Evolutionary conservation across 2,888 invertebrate genomes (phyloP), one percentile per base, ranked within the genome.

Genomic region (Drosophila testacea): DNA sequence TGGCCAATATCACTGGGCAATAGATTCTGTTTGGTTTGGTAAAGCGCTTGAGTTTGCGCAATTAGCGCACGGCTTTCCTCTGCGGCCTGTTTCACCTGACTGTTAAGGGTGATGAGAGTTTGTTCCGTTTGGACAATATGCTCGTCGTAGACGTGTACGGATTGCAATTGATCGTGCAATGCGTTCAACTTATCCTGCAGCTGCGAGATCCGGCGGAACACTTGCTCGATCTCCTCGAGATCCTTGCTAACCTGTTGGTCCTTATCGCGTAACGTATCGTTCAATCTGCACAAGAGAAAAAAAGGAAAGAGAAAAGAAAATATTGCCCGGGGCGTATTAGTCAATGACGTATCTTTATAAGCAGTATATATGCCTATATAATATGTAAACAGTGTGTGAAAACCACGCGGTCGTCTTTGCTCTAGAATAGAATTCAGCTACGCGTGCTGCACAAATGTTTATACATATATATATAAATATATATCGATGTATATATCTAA

Each of bases 1-100:
- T 96, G 96, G 71, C 94, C 94, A 75, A 97, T 94, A 94, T 97
- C 97, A 77, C 95, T 95, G 69, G 97, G 96, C 73, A 95, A 92
- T 47, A 94, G 90, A 80, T 95, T 95, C 87, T 94, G 94, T 77
- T 94, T 93, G 73, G 94, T 93, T 65, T 94, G 94, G 93, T 96
- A 96, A 42, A 94, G 93, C 80, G 94, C 94, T 82, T 94, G 93
- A 73, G 95, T 94, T 78, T 94, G 93, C 56, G 93, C 93, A 13
- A 95, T 94, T 84, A 95, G 94, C 62, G 91, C 92, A 90, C 94
- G 94, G 61, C 95, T 94, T 79, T 94, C 93, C 74, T 92, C 93
- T 62, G 94, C 94, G 70, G 94, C 92, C 70, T 94, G 93, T 59
- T 94, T 93, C 30, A 95, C 95, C 91, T 94, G 94, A 59, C 92